A percentile compares a stretch with the other conserved stretches of the same genome.
phyloP scores from a whole-genome alignment of 1,140 invertebrate species.

The Chionoecetes opilio region DNA sequence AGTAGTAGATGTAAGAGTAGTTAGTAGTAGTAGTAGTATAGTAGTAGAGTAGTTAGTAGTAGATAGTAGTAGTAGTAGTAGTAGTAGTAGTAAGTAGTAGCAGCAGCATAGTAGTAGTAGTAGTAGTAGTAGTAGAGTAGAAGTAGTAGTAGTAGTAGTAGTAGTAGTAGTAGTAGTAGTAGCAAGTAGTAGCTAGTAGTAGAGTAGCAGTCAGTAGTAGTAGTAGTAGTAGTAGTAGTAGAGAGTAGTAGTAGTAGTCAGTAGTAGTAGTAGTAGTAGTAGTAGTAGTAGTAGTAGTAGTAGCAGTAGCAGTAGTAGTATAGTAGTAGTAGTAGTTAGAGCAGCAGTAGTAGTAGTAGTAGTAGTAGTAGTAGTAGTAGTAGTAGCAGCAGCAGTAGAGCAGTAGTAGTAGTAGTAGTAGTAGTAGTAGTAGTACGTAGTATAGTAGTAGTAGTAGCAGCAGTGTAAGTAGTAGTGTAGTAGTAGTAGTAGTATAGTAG shows the following conservation, averaged over 20 bases:
- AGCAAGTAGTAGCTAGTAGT: neutral
- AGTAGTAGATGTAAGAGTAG: neutral
- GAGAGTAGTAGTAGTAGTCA: neutral
- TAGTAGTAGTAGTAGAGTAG: neutral
- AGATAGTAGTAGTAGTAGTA: neutral
- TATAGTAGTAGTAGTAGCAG: neutral
- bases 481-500: neutral
- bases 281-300: neutral
- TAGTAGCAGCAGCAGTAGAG: neutral
- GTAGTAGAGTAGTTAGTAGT: neutral
- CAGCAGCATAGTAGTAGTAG: neutral
- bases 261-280: neutral
- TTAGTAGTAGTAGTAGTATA: neutral
- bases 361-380: slow-evolving; percentile 27
- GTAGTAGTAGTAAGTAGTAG: neutral
- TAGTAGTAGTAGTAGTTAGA: too few relatives aligned
- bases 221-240: too few relatives aligned
- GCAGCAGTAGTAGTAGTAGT: neutral
- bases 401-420: too few relatives aligned
- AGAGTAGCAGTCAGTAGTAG: too few relatives aligned
- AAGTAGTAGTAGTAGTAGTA: neutral
- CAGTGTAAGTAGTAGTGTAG: neutral
- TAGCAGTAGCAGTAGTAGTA: neutral
- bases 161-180: slow-evolving; percentile 16
- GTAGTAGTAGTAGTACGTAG: neutral